phyloP scores from a whole-genome alignment of 1,140 invertebrate species.

The Listronotus bonariensis region DNA sequence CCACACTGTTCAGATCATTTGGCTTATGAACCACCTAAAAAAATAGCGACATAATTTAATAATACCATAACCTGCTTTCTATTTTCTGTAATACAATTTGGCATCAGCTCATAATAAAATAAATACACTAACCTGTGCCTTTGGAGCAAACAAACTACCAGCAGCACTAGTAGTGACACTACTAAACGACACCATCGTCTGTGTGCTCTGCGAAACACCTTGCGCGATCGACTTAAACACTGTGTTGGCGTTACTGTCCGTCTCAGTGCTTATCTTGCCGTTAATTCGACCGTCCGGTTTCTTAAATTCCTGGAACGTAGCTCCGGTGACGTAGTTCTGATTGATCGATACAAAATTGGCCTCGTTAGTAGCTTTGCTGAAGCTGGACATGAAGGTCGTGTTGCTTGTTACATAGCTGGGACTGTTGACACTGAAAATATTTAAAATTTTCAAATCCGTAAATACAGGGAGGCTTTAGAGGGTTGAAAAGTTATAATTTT shows the following conservation, averaged over 20 bases:
- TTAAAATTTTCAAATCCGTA: too few relatives aligned
- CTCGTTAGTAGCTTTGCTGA: background rate
- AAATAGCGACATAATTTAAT: background rate
- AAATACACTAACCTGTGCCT: background rate
- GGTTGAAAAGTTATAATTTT: too few relatives aligned
- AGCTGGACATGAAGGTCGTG: constrained; percentile 1
- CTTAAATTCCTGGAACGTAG: constrained; percentile 22
- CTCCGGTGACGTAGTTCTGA: constrained; percentile 26
- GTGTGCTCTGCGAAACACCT: constrained; percentile 4
- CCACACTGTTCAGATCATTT: constrained; percentile 17
- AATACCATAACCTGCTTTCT: background rate
- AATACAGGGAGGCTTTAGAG: too few relatives aligned
- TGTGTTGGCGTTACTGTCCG: constrained; percentile 58
- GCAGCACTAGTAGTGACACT: constrained; percentile 11
- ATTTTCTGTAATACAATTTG: background rate
- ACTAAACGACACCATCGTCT: constrained; percentile 20
- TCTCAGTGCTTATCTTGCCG: constrained; percentile 37
- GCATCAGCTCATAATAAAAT: too few relatives aligned
- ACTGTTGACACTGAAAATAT: constrained; percentile 24
- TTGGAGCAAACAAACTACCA: background rate
- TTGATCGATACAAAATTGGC: constrained; percentile 24
- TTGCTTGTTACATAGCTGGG: constrained; percentile 13
- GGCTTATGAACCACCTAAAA: background rate
- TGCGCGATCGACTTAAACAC: constrained; percentile 32
- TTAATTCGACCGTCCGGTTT: constrained; percentile 22